These are phyloP conservation scores for Formica selysi DNA, from an alignment of 1,140 invertebrate species.

Conservation along the genomic window DNA sequence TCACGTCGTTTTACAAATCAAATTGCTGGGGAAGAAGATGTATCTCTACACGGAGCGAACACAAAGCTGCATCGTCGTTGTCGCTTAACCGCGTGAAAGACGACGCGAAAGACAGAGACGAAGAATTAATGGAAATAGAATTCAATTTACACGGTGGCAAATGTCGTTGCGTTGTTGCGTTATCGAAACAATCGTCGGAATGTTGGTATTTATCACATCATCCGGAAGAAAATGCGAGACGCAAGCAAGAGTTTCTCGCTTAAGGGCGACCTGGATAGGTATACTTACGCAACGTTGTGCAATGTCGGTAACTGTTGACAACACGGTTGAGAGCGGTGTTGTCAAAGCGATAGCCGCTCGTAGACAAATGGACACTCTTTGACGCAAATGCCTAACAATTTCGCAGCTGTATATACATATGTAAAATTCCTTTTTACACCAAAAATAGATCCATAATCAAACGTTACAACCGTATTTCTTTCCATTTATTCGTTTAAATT, in stretches of 20 bases:
- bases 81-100: slow-evolving; percentile 26
- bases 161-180: slow-evolving; percentile 9
- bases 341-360: neutral
- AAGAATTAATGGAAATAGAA: slow-evolving; percentile 9
- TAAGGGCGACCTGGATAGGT: slow-evolving; percentile 12
- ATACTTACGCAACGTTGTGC: slow-evolving; percentile 59
- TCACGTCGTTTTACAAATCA: slow-evolving; percentile 41
- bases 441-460: neutral
- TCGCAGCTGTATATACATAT: neutral
- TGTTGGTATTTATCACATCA: slow-evolving; percentile 23
- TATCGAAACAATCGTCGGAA: slow-evolving; percentile 21
- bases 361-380: slow-evolving; percentile 11
- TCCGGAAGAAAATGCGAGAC: slow-evolving; percentile 40
- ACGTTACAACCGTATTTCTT: neutral
- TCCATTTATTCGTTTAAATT: neutral
- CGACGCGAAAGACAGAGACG: slow-evolving; percentile 12
- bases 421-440: neutral
- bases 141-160: slow-evolving; percentile 31
- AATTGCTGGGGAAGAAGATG: slow-evolving; percentile 19
- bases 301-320: slow-evolving; percentile 51
- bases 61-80: slow-evolving; percentile 18
- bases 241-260: slow-evolving; percentile 50
- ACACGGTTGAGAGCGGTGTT: slow-evolving; percentile 23
- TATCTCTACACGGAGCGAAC: slow-evolving; percentile 20
- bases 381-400: neutral